phyloP scores from a whole-genome alignment of 2,797 vertebrate species.

The Tenualosa ilisha region DNA sequence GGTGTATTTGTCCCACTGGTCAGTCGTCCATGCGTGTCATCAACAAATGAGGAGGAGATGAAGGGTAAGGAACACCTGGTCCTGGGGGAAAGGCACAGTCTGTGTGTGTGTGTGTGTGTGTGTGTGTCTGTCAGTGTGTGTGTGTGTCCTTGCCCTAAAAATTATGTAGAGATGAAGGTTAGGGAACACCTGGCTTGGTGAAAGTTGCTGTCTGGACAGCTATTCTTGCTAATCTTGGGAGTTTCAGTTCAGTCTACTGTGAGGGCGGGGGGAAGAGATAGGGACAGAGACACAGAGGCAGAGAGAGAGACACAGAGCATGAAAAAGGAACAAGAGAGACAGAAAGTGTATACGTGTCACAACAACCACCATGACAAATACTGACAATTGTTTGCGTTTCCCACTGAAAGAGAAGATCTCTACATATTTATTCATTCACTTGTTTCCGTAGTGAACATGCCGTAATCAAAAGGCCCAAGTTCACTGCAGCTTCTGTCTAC shows the following conservation, averaged over 20 bases:
- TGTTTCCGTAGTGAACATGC: neutral
- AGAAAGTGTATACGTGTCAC: neutral
- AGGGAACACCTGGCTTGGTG: conserved; percentile 21
- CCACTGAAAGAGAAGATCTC: neutral
- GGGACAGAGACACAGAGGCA: neutral
- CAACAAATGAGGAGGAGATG: conserved; percentile 19
- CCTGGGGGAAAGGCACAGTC: neutral
- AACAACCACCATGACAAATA: neutral
- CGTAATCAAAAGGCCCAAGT: neutral
- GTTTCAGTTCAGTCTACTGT: neutral
- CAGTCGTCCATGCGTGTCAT: conserved; percentile 12
- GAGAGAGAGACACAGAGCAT: neutral
- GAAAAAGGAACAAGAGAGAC: neutral
- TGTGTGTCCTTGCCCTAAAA: conserved; percentile 19
- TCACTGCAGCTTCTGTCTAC: neutral
- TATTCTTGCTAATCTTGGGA: neutral
- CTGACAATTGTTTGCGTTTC: neutral
- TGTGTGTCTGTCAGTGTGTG: neutral
- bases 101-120: too few species aligned
- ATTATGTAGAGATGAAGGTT: neutral
- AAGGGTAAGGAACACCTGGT: conserved; percentile 17
- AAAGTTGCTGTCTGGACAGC: conserved; percentile 10
- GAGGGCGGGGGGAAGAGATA: neutral
- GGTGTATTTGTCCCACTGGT: neutral
- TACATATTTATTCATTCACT: neutral